Conservation (phyloP, 2,888 invertebrate species). For the Papilio elwesi region DNA sequence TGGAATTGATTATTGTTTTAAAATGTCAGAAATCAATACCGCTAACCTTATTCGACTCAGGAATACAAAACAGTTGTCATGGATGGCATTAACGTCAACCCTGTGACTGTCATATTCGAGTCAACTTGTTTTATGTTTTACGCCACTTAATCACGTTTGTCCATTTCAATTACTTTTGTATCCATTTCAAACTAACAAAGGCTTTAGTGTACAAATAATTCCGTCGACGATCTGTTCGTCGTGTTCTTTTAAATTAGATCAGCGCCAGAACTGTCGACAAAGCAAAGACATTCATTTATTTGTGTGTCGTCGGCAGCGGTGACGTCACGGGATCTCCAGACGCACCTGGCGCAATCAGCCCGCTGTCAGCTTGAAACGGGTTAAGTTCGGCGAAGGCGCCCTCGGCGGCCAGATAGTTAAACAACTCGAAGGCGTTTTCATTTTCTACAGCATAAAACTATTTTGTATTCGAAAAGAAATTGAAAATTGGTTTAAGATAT, state of each 20-base stretch:
- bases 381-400: conserved; percentile 45
- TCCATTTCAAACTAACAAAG: conserved; percentile 22
- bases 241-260: conserved; percentile 34
- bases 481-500: too few species aligned
- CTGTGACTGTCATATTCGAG: too few species aligned
- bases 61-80: too few species aligned
- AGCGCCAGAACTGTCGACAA: conserved; percentile 39
- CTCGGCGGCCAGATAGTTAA: conserved; percentile 26
- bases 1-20: too few species aligned
- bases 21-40: too few species aligned
- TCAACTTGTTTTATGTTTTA: too few species aligned
- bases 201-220: conserved; percentile 23
- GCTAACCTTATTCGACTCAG: too few species aligned
- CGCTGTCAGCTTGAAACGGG: conserved; percentile 61
- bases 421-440: conserved; percentile 26
- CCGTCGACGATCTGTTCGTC: conserved; percentile 13
- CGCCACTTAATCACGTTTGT: not conserved
- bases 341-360: conserved; percentile 60
- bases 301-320: conserved; percentile 49
- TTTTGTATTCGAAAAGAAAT: not conserved
- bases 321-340: conserved; percentile 51
- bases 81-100: too few species aligned
- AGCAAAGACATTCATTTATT: conserved; percentile 45
- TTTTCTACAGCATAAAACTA: not conserved
- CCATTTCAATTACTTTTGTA: conserved; percentile 26